phyloP scores from a whole-genome alignment of 2,797 vertebrate species.

The Naso thynnoides region DNA sequence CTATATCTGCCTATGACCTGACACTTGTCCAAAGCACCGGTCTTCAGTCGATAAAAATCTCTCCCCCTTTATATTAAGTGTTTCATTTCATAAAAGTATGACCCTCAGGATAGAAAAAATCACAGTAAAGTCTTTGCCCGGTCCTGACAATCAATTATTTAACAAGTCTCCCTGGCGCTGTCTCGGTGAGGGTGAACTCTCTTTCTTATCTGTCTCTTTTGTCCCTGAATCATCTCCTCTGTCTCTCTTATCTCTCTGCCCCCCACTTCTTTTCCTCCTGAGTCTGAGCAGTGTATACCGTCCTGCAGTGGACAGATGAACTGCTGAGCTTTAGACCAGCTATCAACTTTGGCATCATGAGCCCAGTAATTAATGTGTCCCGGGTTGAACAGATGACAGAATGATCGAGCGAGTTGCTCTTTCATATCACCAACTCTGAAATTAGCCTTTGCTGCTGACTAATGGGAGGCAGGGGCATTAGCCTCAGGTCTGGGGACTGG shows the following conservation, averaged over 20 bases:
- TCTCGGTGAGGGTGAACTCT: slow-evolving; percentile 1
- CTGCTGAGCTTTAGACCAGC: slow-evolving; percentile 21
- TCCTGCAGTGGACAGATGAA: slow-evolving; percentile 32
- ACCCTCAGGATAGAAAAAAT: slow-evolving; percentile 25
- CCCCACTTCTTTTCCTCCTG: slow-evolving; percentile 7
- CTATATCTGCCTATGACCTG: neutral
- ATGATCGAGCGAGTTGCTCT: slow-evolving; percentile 26
- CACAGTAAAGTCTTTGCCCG: neutral
- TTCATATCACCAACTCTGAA: slow-evolving; percentile 28
- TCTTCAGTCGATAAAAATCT: slow-evolving; percentile 1
- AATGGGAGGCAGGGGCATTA: neutral
- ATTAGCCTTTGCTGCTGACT: slow-evolving; percentile 42
- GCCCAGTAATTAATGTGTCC: slow-evolving; percentile 57
- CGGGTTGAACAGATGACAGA: slow-evolving; percentile 37
- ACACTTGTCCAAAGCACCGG: neutral
- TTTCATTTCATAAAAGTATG: slow-evolving; percentile 17
- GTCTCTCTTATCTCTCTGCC: slow-evolving; percentile 26
- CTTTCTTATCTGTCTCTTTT: slow-evolving; percentile 7
- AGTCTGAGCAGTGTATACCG: neutral
- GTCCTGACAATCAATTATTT: slow-evolving; percentile 27
- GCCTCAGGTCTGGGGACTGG: neutral
- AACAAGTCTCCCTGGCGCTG: slow-evolving; percentile 4
- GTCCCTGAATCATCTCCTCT: slow-evolving; percentile 17
- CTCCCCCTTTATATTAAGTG: neutral
- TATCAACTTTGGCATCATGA: slow-evolving; percentile 55